These are phyloP conservation scores for Anthopleura xanthogrammica DNA, from an alignment of 92 coral and sea anemone species.

Conservation along the genomic window DNA sequence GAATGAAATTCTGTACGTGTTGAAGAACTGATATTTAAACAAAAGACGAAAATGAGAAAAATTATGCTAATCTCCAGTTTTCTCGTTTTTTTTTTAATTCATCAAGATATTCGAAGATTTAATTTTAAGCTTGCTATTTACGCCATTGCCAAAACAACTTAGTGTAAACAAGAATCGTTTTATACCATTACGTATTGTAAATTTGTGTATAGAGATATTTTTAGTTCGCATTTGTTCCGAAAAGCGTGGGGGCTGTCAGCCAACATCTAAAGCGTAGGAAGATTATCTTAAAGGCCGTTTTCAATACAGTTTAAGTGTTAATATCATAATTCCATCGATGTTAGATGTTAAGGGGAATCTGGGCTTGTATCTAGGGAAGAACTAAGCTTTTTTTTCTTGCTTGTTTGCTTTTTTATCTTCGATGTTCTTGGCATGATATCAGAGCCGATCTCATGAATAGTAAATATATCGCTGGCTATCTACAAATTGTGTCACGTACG, in stretches of 20 bases:
- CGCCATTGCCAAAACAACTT: background rate
- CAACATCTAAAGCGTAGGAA: background rate
- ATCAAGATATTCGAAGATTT: background rate
- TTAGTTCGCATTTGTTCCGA: background rate
- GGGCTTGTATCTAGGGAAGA: background rate
- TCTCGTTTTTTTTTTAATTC: too few relatives aligned
- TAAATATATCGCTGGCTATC: background rate
- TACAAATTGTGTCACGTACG: too few relatives aligned
- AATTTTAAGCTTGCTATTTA: background rate
- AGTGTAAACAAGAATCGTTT: background rate
- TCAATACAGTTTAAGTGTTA: background rate
- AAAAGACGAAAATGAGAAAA: too few relatives aligned
- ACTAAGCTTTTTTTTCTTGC: background rate
- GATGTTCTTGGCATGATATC: too few relatives aligned
- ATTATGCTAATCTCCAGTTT: background rate
- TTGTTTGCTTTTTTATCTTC: background rate
- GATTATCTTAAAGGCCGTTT: background rate
- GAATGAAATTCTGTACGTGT: too few relatives aligned
- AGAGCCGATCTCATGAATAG: background rate
- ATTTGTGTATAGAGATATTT: too few relatives aligned
- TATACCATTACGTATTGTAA: too few relatives aligned
- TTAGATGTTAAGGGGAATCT: background rate
- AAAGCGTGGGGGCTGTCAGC: background rate
- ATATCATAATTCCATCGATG: background rate
- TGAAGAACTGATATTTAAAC: background rate